phyloP scores from a whole-genome alignment of 2,113 vertebrate genomes.

The Brienomyrus longianalis region DNA sequence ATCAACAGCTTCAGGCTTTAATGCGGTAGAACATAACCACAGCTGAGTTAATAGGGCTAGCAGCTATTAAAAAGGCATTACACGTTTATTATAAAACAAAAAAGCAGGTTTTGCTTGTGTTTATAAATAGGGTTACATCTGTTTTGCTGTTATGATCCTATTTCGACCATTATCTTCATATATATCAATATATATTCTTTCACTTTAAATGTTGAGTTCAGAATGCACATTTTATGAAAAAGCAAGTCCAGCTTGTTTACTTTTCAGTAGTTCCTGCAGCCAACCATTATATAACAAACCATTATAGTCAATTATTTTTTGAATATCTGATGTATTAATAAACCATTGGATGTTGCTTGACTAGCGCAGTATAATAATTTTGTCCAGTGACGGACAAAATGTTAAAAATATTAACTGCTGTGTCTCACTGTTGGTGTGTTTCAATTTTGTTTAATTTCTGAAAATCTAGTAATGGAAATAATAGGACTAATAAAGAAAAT shows the following conservation, averaged over 20 bases:
- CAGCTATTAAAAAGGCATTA: constrained; percentile 35
- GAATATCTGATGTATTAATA: not conserved
- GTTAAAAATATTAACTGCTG: not conserved
- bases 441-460: not conserved
- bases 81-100: constrained; percentile 2
- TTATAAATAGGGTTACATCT: constrained; percentile 2
- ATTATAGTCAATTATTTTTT: not conserved
- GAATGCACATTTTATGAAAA: constrained; percentile 22
- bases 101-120: not conserved
- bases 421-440: not conserved
- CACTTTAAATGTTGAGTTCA: not conserved
- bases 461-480: not conserved
- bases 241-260: constrained; percentile 94
- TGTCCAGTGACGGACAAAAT: not conserved
- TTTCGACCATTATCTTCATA: not conserved
- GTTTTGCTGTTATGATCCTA: not conserved
- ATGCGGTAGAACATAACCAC: constrained; percentile 39
- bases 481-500: not conserved
- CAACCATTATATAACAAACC: constrained; percentile 18
- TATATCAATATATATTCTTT: not conserved
- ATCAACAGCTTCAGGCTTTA: constrained; percentile 43
- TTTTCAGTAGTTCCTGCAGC: constrained; percentile 77
- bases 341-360: not conserved
- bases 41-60: constrained; percentile 33
- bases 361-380: not conserved